Conservation (phyloP, 2,888 invertebrate genomes). For the Sussaba pulchella region DNA sequence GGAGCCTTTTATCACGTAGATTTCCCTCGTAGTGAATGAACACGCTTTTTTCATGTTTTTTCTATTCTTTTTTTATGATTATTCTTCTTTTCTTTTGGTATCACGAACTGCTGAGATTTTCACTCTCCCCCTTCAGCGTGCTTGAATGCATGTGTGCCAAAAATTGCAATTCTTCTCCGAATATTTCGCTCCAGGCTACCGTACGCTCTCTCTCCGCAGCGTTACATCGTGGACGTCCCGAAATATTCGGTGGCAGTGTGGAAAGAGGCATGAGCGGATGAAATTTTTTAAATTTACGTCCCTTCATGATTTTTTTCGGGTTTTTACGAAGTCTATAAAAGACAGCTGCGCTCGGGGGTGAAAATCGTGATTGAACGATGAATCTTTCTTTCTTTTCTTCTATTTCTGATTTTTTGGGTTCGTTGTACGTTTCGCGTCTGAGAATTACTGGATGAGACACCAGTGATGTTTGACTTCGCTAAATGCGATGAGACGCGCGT, state of each 20-base stretch:
- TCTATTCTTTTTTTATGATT: neutral
- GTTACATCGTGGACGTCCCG: conserved; percentile 13
- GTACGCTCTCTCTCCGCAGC: neutral
- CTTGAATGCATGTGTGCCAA: neutral
- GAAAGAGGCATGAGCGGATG: neutral
- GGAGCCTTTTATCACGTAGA: neutral
- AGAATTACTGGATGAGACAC: no score
- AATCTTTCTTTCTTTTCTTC: neutral
- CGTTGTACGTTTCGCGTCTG: no score
- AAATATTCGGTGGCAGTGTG: conserved; percentile 16
- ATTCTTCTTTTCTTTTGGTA: conserved; percentile 9
- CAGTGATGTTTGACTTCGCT: no score
- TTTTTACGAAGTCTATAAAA: conserved; percentile 10
- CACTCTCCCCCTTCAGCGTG: neutral
- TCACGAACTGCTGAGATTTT: conserved; percentile 29
- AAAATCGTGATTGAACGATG: conserved; percentile 2
- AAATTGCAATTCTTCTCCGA: conserved; percentile 29
- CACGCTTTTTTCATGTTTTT: neutral
- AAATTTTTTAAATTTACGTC: conserved; percentile 2
- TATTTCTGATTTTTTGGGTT: neutral
- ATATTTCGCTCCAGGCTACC: conserved; percentile 11
- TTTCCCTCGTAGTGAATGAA: neutral
- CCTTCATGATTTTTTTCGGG: neutral
- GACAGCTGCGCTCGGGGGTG: neutral
- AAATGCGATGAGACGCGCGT: no score